These are phyloP conservation scores for Colossoma macropomum DNA, from an alignment of 2,113 vertebrate genomes.

Conservation along the genomic window DNA sequence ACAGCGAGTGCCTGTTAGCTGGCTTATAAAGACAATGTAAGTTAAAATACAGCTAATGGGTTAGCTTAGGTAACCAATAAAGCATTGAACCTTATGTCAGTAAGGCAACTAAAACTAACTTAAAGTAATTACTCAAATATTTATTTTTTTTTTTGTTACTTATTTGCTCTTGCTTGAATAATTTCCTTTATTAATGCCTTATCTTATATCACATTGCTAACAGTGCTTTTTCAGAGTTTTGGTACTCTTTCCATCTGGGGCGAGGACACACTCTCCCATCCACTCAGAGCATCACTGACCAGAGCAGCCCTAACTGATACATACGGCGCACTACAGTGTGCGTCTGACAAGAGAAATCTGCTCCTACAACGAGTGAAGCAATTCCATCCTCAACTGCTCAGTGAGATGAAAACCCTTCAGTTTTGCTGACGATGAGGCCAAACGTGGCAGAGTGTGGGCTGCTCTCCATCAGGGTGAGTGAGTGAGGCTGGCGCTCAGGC, in stretches of 20 bases:
- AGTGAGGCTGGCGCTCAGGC: slow-evolving; percentile 65
- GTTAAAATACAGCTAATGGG: too few species aligned
- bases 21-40: too few species aligned
- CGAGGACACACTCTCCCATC: background rate
- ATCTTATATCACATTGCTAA: too few species aligned
- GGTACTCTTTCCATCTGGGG: background rate
- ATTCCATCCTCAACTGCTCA: slow-evolving; percentile 34
- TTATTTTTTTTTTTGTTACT: too few species aligned
- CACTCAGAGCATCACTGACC: background rate
- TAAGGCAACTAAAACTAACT: too few species aligned
- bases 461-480: slow-evolving; percentile 74
- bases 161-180: too few species aligned
- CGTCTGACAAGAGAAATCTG: slow-evolving; percentile 22
- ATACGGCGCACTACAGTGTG: background rate
- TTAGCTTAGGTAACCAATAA: too few species aligned
- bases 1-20: too few species aligned
- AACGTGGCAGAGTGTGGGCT: background rate
- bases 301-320: slow-evolving; percentile 16
- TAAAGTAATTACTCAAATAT: too few species aligned
- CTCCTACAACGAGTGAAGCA: slow-evolving; percentile 16
- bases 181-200: too few species aligned
- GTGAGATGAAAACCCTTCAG: background rate
- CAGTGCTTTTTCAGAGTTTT: background rate
- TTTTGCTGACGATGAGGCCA: slow-evolving; percentile 32
- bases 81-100: too few species aligned